Conservation (phyloP, 1,140 invertebrate species). For the Pteromalus puparum region DNA sequence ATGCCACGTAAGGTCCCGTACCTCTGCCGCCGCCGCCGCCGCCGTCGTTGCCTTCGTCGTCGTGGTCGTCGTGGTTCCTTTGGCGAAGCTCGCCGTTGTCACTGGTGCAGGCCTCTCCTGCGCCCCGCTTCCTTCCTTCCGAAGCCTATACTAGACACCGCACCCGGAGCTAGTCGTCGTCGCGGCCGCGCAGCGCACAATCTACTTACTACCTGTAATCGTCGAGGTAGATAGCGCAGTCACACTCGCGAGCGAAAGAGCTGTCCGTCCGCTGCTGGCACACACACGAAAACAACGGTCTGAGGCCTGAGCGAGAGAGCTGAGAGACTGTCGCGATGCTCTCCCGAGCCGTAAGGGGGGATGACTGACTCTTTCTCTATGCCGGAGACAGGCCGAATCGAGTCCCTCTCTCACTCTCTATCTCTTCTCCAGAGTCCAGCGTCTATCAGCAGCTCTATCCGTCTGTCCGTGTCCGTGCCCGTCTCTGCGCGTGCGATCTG, state of each 20-base stretch:
- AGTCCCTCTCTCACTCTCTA: not conserved
- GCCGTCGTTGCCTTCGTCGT: not conserved
- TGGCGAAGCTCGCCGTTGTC: slow-evolving; percentile 8
- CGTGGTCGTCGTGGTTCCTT: not conserved
- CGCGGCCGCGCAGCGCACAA: not conserved
- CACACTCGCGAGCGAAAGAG: not conserved
- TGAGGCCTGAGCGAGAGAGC: not conserved
- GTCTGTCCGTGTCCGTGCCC: not conserved
- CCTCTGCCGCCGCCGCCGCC: not conserved
- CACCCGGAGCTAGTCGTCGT: not conserved
- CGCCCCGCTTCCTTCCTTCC: not conserved
- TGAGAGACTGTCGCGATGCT: slow-evolving; percentile 24
- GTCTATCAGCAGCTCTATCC: not conserved
- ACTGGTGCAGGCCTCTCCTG: not conserved
- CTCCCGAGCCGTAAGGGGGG: not conserved
- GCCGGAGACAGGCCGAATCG: no score
- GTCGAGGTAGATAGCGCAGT: not conserved
- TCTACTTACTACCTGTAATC: no score
- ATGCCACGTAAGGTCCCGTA: not conserved
- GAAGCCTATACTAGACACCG: not conserved
- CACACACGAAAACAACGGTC: not conserved
- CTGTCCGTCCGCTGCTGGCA: no score
- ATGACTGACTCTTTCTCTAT: not conserved
- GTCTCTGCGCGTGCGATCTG: not conserved
- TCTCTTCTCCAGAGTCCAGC: not conserved